Conservation (phyloP, 2,113 vertebrate genomes). For the Upupa epops region DNA sequence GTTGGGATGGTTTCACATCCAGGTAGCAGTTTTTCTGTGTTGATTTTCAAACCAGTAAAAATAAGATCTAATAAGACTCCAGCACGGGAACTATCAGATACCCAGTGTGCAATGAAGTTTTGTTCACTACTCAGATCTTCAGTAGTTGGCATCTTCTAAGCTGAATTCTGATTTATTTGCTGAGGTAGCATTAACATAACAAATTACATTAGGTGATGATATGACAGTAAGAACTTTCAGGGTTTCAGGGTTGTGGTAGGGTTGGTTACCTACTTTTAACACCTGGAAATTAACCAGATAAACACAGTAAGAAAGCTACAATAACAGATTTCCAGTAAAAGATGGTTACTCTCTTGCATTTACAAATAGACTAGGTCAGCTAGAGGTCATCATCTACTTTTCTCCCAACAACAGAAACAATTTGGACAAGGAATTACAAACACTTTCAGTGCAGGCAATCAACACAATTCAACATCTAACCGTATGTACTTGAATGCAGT, state of each 20-base stretch:
- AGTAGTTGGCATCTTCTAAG: conserved; percentile 81
- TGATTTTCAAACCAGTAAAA: conserved; percentile 67
- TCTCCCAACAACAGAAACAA: background rate
- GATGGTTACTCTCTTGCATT: background rate
- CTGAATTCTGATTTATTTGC: background rate
- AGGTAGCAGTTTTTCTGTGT: conserved; percentile 21
- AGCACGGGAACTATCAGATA: conserved; percentile 78
- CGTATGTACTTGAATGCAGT: background rate
- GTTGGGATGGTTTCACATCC: conserved; percentile 64
- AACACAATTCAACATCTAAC: background rate
- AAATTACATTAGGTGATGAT: rapidly evolving
- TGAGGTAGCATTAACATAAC: background rate
- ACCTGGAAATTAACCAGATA: conserved; percentile 53
- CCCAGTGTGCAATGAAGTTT: conserved; percentile 81
- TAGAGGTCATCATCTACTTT: background rate
- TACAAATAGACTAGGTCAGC: background rate
- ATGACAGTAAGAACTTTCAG: background rate
- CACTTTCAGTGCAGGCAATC: background rate
- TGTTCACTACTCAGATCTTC: conserved; percentile 73
- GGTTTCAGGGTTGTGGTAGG: background rate
- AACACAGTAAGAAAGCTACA: background rate
- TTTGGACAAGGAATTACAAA: background rate
- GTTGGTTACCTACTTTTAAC: background rate
- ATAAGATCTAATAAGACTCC: conserved; percentile 83
- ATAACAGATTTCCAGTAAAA: background rate